Conservation (phyloP, 2,113 vertebrate genomes). For the Clarias magur region DNA sequence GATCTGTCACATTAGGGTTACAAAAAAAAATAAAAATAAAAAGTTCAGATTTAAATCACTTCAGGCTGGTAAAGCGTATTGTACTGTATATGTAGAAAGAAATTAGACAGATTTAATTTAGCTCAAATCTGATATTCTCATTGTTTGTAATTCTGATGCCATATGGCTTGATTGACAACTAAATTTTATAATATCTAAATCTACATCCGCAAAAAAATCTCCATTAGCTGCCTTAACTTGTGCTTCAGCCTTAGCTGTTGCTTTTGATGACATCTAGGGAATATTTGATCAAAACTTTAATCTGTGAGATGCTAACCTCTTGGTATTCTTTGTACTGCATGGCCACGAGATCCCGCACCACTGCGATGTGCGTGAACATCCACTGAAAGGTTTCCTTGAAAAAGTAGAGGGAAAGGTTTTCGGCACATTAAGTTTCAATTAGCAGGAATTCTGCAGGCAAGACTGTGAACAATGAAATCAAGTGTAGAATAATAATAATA, state of each 20-base stretch:
- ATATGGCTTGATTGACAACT: not conserved
- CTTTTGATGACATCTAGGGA: not conserved
- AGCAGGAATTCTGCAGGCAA: not conserved
- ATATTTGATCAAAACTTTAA: not conserved
- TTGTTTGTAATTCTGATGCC: not conserved
- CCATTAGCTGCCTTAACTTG: not conserved
- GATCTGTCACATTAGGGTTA: too few species aligned
- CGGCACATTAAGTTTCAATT: not conserved
- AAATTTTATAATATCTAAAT: not conserved
- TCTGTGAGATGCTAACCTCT: slow-evolving; percentile 76
- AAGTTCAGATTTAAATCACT: too few species aligned
- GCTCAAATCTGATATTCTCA: not conserved
- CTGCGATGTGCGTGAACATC: slow-evolving; percentile 98
- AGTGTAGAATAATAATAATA: not conserved
- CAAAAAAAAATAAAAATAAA: too few species aligned
- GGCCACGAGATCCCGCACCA: slow-evolving; percentile 92
- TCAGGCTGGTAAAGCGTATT: too few species aligned
- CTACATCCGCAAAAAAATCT: not conserved
- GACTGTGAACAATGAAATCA: not conserved
- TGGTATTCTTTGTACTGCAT: slow-evolving; percentile 97
- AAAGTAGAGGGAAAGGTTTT: not conserved
- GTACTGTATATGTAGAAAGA: not conserved
- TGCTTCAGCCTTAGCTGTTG: not conserved
- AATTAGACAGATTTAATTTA: not conserved
- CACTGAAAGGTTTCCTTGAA: slow-evolving; percentile 94